Conservation (phyloP, 2,888 invertebrate genomes). For the Zele albiditarsus region DNA sequence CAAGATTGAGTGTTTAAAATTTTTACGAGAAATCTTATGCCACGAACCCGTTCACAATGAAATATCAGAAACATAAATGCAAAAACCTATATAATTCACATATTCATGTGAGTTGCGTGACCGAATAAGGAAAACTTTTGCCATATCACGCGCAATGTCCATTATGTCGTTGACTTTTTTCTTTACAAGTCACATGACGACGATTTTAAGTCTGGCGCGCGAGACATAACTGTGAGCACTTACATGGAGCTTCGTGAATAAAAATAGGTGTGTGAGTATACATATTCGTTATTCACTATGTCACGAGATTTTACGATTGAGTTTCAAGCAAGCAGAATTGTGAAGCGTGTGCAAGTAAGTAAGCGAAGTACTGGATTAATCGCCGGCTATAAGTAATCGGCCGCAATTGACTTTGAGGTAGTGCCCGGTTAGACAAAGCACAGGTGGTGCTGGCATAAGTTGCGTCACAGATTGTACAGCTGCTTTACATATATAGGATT, state of each 20-base stretch:
- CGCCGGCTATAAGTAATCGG: too few relatives aligned
- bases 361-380: too few relatives aligned
- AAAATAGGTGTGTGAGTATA: background rate
- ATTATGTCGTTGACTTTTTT: conserved; percentile 24
- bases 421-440: too few relatives aligned
- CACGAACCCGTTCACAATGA: background rate
- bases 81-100: background rate
- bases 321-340: too few relatives aligned
- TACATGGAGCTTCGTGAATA: background rate
- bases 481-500: too few relatives aligned
- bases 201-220: background rate
- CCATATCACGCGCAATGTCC: conserved; percentile 15
- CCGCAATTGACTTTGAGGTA: too few relatives aligned
- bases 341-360: too few relatives aligned
- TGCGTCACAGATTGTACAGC: too few relatives aligned
- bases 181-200: conserved; percentile 18
- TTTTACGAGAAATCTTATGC: background rate
- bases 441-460: too few relatives aligned
- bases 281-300: background rate
- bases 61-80: background rate
- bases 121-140: background rate
- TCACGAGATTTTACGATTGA: background rate
- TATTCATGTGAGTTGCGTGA: conserved; percentile 19
- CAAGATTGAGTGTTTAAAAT: background rate
- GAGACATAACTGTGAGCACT: conserved; percentile 23